Evolutionary conservation across 2,113 vertebrate genomes (phyloP), one percentile per base, ranked within the genome.

Genomic region (Raja brachyura): DNA sequence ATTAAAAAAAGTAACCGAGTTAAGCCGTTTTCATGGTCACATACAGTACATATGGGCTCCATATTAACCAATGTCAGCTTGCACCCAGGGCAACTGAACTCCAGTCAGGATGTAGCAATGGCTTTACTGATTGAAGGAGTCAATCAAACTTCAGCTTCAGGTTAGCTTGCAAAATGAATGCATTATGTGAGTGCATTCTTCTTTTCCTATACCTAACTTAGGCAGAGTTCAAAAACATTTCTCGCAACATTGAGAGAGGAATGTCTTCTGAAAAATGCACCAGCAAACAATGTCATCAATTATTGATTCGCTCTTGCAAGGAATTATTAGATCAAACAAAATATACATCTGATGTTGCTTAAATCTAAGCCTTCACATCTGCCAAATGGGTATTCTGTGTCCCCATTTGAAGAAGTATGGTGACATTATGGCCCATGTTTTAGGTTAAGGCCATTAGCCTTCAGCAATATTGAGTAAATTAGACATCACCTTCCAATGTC

Each of bases 1-100:
- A 92, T 92, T 92, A 92, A 73, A 92, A 90, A 74, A 63, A 92
- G 90, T 73, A 92, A 92, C 68, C 48, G 66, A 92, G 90, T 92
- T 92, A 92, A 92, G 70, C 66, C 20, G 39, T 92, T 92, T 73
- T 92, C 90, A 92, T 92, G 90, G 90, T 92, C 39, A 48, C 5
- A 16, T 92, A 73, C 39, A 48, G 39, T 48, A 48, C 66, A 92
- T 92, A 48, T 92, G 90, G 90, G 39, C 66, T 92, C 63, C 33
- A 73, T 74, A 73, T 54, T 73, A 92, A 92, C 90, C 39, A 54
- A 88, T 92, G 66, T 92, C 39, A 92, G 90, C 66, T 74, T 70
- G 22, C 90, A 73, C 90, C 68, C 63, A 48, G 66, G 66, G 63
- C 68, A 92, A 92, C 90, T 73, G 68, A 70, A 70, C 90, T 92